Evolutionary conservation across 1,140 invertebrate genomes (phyloP), one percentile per base, ranked within the genome.

Genomic region (Trichonephila clavipes): DNA sequence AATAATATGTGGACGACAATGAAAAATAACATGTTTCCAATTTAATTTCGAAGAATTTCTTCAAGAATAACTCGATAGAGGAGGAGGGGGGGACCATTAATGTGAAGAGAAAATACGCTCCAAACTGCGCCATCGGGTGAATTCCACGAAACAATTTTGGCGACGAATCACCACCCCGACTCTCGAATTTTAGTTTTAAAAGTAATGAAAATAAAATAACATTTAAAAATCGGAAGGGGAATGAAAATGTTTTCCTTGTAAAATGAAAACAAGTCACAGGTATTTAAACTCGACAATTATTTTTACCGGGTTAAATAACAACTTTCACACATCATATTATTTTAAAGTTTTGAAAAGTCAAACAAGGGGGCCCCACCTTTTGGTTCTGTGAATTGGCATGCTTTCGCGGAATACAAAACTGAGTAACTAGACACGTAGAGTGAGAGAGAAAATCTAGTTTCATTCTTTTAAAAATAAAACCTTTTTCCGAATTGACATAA

Each of bases 401-500:
- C 16, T 34, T 77, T 77, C 72, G 72, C 18, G 34, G 72, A 77
- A 77, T 7, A n/a, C 21, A 69, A 40, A 69, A 69, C 66, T 69
- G 66, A 69, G 72, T 77, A 77, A 77, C 28, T 77, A 40, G 72
- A 40, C 72, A 77, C 72, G 28, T n/a, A 24, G 24, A 69, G 66
- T 28, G 72, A 34, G 10, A 77, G 28, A 77, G 34, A 40, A 40
- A 51, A 77, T 77, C 72, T 77, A 24, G 72, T 77, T 77, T 77
- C 72, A 77, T 77, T 77, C 72, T 77, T 77, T 77, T 77, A 77
- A 77, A 77, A 77, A 77, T 77, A 40, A 77, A 77, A 77, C 34
- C 24, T 77, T 77, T 77, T 64, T 77, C 34, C 72, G 72, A 77
- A 58, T 59, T 83, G 82, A 83, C 82, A 83, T 83, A 83, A 83